phyloP scores from a whole-genome alignment of 2,113 vertebrate species.

The Tachuris rubrigastra region DNA sequence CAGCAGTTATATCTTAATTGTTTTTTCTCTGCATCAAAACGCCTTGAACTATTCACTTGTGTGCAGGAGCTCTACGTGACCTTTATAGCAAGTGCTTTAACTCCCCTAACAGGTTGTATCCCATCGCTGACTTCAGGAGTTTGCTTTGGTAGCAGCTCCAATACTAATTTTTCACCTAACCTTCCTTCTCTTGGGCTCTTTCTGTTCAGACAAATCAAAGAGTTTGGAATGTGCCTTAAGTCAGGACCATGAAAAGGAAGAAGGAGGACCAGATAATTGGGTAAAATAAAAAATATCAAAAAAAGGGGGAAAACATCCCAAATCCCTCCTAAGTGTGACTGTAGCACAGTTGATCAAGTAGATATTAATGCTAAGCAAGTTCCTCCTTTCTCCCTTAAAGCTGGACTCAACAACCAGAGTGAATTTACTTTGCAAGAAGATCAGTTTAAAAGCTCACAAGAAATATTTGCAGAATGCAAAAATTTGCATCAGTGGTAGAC shows the following conservation, averaged over 20 bases:
- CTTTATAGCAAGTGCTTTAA: neutral
- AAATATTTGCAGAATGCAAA: neutral
- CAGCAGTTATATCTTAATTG: slow-evolving; percentile 56
- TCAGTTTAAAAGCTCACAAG: neutral
- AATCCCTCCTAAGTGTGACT: neutral
- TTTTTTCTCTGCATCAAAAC: slow-evolving; percentile 38
- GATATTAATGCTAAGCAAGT: neutral
- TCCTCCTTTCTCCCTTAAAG: neutral
- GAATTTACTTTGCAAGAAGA: neutral
- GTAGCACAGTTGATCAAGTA: neutral
- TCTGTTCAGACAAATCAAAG: neutral
- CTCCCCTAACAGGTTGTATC: neutral
- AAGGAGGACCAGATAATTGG: neutral
- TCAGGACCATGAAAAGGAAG: neutral
- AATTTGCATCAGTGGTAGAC: neutral
- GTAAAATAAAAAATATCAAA: neutral
- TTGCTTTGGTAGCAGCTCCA: neutral
- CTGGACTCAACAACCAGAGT: neutral
- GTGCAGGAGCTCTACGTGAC: slow-evolving; percentile 13
- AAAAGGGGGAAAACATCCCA: rapidly evolving
- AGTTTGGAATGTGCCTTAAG: neutral
- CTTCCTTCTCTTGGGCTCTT: rapidly evolving
- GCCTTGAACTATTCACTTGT: slow-evolving; percentile 17
- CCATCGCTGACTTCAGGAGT: neutral
- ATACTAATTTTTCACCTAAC: neutral